Percentiles rank a stretch among this genome's conserved stretches.
These are phyloP conservation scores for Agelas oroides DNA, from an alignment of 37 sponge, comb jelly and placozoan genomes.

Conservation along the genomic window DNA sequence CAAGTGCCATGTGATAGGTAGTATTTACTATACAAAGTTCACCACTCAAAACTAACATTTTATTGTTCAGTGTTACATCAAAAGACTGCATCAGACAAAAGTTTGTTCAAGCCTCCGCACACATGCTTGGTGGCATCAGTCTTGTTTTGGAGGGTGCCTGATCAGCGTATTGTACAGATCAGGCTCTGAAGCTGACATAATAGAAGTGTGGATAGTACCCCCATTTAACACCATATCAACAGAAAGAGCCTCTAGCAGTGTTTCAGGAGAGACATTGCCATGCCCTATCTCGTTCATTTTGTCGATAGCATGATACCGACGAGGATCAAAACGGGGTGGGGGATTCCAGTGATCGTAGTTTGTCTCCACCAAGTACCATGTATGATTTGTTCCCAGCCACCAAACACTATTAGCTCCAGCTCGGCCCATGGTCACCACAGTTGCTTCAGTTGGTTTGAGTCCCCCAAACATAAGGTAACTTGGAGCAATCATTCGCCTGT, in stretches of 20 bases:
- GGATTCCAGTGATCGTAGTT: slow-evolving; percentile 91
- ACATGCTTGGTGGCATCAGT: no score
- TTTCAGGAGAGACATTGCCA: slow-evolving; percentile 1
- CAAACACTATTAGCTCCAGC: slow-evolving; percentile 45
- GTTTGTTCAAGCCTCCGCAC: no score
- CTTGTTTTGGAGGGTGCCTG: slow-evolving; percentile 23
- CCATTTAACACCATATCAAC: slow-evolving; percentile 72
- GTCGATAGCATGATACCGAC: slow-evolving; percentile 82
- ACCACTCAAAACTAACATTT: no score
- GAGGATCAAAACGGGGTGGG: slow-evolving; percentile 72
- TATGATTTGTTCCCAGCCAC: slow-evolving; percentile 49
- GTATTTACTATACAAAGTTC: no score
- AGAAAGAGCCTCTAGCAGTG: slow-evolving; percentile 73
- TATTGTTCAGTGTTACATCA: no score
- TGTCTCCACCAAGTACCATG: slow-evolving; percentile 91
- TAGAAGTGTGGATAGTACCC: slow-evolving; percentile 73
- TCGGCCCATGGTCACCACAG: slow-evolving; percentile 81
- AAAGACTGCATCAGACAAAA: no score
- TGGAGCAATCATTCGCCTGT: slow-evolving; percentile 76
- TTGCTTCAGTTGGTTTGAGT: slow-evolving; percentile 62
- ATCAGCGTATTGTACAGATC: slow-evolving; percentile 43
- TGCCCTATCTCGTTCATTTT: slow-evolving; percentile 67
- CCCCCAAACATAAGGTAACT: slow-evolving; percentile 87
- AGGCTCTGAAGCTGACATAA: slow-evolving; percentile 70
- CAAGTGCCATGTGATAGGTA: no score